phyloP scores from a whole-genome alignment of 2,888 invertebrate genomes.

The Argyra leucocephala region DNA sequence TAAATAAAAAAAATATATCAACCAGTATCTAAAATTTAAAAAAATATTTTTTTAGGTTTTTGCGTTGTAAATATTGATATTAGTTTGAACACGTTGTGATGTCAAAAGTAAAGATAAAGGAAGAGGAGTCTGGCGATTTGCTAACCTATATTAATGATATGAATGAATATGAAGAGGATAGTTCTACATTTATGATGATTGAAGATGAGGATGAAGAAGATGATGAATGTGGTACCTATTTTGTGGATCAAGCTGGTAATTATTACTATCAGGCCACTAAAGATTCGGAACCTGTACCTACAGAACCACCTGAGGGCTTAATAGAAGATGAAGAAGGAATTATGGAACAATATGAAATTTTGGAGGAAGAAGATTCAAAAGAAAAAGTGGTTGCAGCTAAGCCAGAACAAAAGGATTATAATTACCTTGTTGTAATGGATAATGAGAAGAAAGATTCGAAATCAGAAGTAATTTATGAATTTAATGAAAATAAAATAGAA shows the following conservation, averaged over 20 bases:
- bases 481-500: conserved; percentile 33
- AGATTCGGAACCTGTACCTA: conserved; percentile 54
- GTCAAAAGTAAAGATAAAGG: neutral
- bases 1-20: neutral
- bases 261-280: conserved; percentile 71
- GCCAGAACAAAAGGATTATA: conserved; percentile 18
- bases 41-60: neutral
- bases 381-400: conserved; percentile 16
- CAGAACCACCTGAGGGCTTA: conserved; percentile 49
- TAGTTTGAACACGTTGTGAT: neutral
- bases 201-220: conserved; percentile 41
- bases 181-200: conserved; percentile 18
- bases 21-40: neutral
- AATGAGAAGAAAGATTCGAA: conserved; percentile 50
- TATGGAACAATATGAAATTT: conserved; percentile 10
- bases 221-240: conserved; percentile 61
- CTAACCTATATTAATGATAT: conserved; percentile 9
- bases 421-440: conserved; percentile 77
- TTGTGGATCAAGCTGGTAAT: conserved; percentile 70
- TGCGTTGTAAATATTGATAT: neutral
- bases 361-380: conserved; percentile 15
- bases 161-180: conserved; percentile 19
- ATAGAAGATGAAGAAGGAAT: conserved; percentile 12
- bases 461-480: conserved; percentile 47
- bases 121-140: neutral